Evolutionary conservation across 2,797 vertebrate genomes (phyloP), one percentile per base, ranked within the genome.

Genomic region (Molossus molossus): DNA sequence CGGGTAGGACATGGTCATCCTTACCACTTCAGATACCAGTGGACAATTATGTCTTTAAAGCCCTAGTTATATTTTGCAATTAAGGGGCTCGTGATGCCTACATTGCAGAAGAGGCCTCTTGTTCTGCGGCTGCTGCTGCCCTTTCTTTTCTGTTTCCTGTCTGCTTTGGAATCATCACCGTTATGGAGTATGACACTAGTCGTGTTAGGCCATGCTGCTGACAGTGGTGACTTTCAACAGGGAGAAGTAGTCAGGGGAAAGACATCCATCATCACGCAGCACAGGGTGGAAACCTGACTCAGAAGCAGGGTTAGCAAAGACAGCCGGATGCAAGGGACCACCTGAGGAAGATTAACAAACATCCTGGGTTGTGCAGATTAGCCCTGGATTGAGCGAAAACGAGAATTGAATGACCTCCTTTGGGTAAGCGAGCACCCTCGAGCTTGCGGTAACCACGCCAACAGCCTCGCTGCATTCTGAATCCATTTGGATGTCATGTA

Each of bases 121-220:
- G 37, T 89, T 97, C 73, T n/a, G 70, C 89, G 72, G 40, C 79
- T 91, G 81, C 58, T 33, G 73, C 1, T 96, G 87, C 62, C 70
- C 88, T 95, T 97, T 91, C 65, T 93, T 87, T 96, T 82, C 93
- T 79, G 25, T 72, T 9, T 79, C 62, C 27, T 84, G 79, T 60
- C n/a, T 91, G 1, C 25, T 90, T 97, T 62, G 55, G 89, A 87
- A 79, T 97, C 72, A 62, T 86, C 57, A 79, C 86, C 33, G 72
- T 94, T 80, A 76, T 73, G 87, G 95, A 62, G 5, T 60, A 48
- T 97, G 96, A 96, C 89, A 93, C 84, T 95, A 75, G 96, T 94
- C 91, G 69, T 91, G 69, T 97, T 96, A 97, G 87, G 94, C 94
- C 90, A 88, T 80, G 81, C 67, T 90, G 79, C 89, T 97, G 92